Base-by-base conservation (phyloP, 1,140 invertebrate species). In the Cecropterus lyciades region DNA sequence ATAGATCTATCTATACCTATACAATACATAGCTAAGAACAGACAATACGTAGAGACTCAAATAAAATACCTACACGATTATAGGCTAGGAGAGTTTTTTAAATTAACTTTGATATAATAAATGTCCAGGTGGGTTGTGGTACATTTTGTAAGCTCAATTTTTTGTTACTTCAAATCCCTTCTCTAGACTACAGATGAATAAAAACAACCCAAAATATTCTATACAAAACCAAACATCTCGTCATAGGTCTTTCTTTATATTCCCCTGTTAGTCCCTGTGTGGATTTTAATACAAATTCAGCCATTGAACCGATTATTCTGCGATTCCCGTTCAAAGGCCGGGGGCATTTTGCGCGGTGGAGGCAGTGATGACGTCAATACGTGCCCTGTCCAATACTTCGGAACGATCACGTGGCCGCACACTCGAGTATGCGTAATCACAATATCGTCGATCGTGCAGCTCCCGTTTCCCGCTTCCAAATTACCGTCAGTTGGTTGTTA, bases 311-410 rank as follows among this genome's bases (percentile, higher is more conserved):
- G 15, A 55, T 40, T 53, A 37, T 53, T 53, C 20, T 11, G 3
- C 15, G 33, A 14, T 8, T 40, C 33, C 37, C 15, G 16, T 55
- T 52, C 37, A 40, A 15, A 55, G 37, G 52, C 49, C 33, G 30
- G 52, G 16, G 52, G 52, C 33, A 55, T 40, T 46, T 45, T 60
- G 27, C 43, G 45, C 24, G 56, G 45, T 48, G 46, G 42, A 65
- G 65, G 53, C 20, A 64, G 48, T 65, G 60, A 67, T 75, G 73
- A 75, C 73, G 73, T 75, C 73, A 75, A 63, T 66, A 65, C 60
- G 64, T 65, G 55, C 43, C 67, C 69, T 65, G 63, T 49, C 66
- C 57, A 68, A 68, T 63, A 68, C 56, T 46, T 46, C 51, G 16
- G 57, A 17, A 46, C 33, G 27, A 33, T 70, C 68, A 73, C 72